Percentiles rank a stretch among this genome's conserved stretches.
These are phyloP conservation scores for Cydia amplana DNA, from an alignment of 1,140 invertebrate genomes.

Conservation along the genomic window DNA sequence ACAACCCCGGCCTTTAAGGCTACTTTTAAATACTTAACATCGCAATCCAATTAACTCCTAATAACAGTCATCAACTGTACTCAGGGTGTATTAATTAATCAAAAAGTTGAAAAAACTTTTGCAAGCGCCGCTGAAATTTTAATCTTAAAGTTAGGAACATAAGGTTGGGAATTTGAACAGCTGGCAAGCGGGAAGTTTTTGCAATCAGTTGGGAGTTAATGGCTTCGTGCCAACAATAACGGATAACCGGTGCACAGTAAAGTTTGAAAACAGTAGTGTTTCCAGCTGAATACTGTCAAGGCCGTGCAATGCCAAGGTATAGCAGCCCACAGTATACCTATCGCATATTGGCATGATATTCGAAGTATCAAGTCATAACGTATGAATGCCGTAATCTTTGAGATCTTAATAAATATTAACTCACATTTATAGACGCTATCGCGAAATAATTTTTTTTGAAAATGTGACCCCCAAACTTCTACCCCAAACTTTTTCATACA, in stretches of 20 bases:
- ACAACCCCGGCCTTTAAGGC: background rate
- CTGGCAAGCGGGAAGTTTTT: slow-evolving; percentile 13
- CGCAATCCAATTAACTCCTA: slow-evolving; percentile 24
- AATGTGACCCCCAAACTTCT: no score
- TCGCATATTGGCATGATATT: background rate
- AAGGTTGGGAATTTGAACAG: slow-evolving; percentile 20
- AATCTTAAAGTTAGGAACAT: slow-evolving; percentile 15
- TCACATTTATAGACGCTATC: no score
- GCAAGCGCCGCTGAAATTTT: background rate
- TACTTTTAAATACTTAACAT: slow-evolving; percentile 31
- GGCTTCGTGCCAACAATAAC: slow-evolving; percentile 31
- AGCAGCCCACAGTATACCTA: no score
- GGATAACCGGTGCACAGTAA: slow-evolving; percentile 17
- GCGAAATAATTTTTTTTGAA: no score
- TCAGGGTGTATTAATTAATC: slow-evolving; percentile 29
- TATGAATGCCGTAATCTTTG: no score
- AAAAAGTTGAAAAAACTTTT: slow-evolving; percentile 22
- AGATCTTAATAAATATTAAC: no score
- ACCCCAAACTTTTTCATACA: no score
- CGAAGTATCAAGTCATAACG: no score
- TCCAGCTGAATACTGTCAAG: background rate
- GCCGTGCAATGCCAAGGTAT: background rate
- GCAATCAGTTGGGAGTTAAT: slow-evolving; percentile 31
- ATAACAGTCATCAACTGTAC: slow-evolving; percentile 30
- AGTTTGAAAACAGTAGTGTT: background rate